Base-by-base conservation (phyloP, 2,113 vertebrate species). In the Corythoichthys haematopterus region DNA sequence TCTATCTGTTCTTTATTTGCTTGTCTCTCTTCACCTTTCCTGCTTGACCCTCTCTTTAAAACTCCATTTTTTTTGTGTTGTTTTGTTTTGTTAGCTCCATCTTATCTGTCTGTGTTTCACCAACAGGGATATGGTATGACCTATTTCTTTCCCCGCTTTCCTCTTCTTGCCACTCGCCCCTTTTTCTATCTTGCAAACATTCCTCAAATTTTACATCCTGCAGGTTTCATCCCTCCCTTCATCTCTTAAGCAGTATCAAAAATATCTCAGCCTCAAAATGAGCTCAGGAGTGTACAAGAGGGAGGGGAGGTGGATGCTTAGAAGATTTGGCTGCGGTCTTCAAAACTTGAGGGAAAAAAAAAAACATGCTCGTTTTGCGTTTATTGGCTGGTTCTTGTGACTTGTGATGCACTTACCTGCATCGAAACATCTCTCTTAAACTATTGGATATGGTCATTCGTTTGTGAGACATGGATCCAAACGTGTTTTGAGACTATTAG, bases 281-380 rank as follows among this genome's bases (percentile, higher is more conserved):
- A 71, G 63, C 15, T 37, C 28, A 45, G n/a, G 64, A 64, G 52
- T 64, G 43, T 14, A 38, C 10, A 57, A 57, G 51, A 58, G 43
- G 45, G 69, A 51, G 16, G 35, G 11, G 14, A 56, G 20, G 20
- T 33, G 58, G 63, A 79, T 65, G 46, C 50, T 58, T 46, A 14
- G 38, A 75, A 67, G 62, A 81, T 77, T 74, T 79, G 55, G 61
- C 57, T 72, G 64, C 71, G 40, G 65, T 72, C 64, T 75, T 81
- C 37, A 66, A 56, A 56, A 28, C 52, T 56, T 76, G 52, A 68
- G 57, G 28, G 35, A 59, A 62, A 60, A 46, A 20, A 55, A 53
- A 62, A 59, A 47, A 71, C 58, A 64, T 69, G 50, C 53, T 75
- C 48, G 1, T 20, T 63, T 51, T 62, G 58, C 61, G 67, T 79